phyloP scores from a whole-genome alignment of 2,113 vertebrate species.

The Centropristis striata region DNA sequence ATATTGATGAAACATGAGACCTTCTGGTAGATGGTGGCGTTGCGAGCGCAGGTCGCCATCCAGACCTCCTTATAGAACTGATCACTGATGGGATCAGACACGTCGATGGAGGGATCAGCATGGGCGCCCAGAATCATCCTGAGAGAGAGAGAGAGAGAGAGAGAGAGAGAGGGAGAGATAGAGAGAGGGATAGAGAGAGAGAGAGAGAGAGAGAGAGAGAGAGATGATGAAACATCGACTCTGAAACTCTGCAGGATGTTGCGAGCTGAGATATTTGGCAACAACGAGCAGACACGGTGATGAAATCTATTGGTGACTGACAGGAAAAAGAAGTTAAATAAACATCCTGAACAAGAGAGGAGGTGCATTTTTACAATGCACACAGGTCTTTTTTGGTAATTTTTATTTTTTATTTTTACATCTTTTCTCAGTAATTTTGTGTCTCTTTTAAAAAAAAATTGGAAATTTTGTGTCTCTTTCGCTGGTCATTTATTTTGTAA shows the following conservation, averaged over 20 bases:
- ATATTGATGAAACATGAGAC: slow-evolving; percentile 40
- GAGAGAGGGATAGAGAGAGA: slow-evolving; percentile 17
- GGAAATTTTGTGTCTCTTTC: too few species aligned
- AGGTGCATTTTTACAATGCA: neutral
- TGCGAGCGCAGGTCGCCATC: slow-evolving; percentile 92
- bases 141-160: slow-evolving; percentile 18
- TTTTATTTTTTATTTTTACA: too few species aligned
- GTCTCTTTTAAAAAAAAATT: too few species aligned
- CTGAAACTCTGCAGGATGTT: neutral
- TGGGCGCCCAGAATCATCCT: slow-evolving; percentile 91
- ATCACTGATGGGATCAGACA: slow-evolving; percentile 94
- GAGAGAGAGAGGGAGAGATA: neutral
- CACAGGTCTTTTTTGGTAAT: too few species aligned
- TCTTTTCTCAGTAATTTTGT: too few species aligned
- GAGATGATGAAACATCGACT: too few species aligned
- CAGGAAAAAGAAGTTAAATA: neutral
- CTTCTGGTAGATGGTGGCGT: slow-evolving; percentile 95
- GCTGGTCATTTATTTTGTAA: too few species aligned
- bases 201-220: neutral
- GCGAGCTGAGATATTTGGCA: neutral
- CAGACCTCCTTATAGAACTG: slow-evolving; percentile 98
- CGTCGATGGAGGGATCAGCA: slow-evolving; percentile 84
- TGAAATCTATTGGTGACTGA: neutral
- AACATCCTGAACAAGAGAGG: neutral
- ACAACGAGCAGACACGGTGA: neutral